Conservation (phyloP, 2,888 invertebrate genomes). For the Uropetala carovei region DNA sequence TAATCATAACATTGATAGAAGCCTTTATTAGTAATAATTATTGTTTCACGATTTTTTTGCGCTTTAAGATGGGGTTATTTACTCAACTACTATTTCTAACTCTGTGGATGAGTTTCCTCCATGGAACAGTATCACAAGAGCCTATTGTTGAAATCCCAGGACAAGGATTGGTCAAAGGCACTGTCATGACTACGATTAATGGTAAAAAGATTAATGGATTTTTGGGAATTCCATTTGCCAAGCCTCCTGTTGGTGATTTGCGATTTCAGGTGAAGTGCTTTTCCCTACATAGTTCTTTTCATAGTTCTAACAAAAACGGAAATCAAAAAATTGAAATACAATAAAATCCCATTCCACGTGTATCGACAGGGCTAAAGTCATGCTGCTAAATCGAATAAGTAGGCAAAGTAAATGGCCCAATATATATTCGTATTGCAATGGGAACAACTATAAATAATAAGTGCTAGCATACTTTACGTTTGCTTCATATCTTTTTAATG, state of each 20-base stretch:
- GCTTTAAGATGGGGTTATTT: background rate
- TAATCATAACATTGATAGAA: no score
- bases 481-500: no score
- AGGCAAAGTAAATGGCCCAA: no score
- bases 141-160: conserved; percentile 38
- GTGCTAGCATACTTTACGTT: no score
- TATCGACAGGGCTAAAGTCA: no score
- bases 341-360: no score
- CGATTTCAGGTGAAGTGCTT: conserved; percentile 43
- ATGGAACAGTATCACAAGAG: background rate
- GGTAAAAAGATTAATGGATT: conserved; percentile 21
- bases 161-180: conserved; percentile 40
- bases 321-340: no score
- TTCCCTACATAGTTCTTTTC: no score
- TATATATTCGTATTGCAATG: no score
- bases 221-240: conserved; percentile 56
- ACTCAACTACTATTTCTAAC: background rate
- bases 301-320: no score
- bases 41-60: background rate
- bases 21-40: background rate
- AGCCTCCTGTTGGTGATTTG: conserved; percentile 54
- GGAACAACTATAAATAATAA: no score
- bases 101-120: background rate
- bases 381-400: no score
- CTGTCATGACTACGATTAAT: background rate